phyloP scores from a whole-genome alignment of 2,888 invertebrate genomes.

The Plebejus melissa region DNA sequence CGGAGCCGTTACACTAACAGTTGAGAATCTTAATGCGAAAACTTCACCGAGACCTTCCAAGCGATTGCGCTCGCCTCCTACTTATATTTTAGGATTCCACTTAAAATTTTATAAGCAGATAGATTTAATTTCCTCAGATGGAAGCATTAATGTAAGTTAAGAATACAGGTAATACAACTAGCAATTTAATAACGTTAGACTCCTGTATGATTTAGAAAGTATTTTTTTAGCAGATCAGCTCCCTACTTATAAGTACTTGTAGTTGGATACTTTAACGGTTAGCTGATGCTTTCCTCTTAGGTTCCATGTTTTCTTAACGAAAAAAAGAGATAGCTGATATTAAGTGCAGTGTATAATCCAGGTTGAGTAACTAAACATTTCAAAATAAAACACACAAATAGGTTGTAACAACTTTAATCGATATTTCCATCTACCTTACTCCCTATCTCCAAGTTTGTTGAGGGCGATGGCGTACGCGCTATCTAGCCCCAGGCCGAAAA shows the following conservation, averaged over 20 bases:
- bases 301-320: too few species aligned
- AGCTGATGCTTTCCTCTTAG: too few species aligned
- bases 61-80: slow-evolving; percentile 31
- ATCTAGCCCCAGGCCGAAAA: not conserved
- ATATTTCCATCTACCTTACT: not conserved
- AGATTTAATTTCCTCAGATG: not conserved
- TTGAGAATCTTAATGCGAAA: slow-evolving; percentile 36
- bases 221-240: too few species aligned
- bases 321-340: too few species aligned
- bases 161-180: not conserved
- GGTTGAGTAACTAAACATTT: too few species aligned
- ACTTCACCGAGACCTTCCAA: slow-evolving; percentile 33
- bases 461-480: not conserved
- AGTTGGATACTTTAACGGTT: too few species aligned
- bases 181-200: too few species aligned
- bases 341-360: too few species aligned
- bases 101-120: not conserved
- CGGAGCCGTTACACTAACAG: slow-evolving; percentile 30
- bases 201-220: too few species aligned
- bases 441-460: not conserved
- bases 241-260: too few species aligned
- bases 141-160: not conserved
- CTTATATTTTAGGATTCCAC: not conserved
- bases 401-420: not conserved
- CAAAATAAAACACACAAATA: not conserved